Conservation (phyloP, 2,888 invertebrate species). For the Caenorhabditis plicata region DNA sequence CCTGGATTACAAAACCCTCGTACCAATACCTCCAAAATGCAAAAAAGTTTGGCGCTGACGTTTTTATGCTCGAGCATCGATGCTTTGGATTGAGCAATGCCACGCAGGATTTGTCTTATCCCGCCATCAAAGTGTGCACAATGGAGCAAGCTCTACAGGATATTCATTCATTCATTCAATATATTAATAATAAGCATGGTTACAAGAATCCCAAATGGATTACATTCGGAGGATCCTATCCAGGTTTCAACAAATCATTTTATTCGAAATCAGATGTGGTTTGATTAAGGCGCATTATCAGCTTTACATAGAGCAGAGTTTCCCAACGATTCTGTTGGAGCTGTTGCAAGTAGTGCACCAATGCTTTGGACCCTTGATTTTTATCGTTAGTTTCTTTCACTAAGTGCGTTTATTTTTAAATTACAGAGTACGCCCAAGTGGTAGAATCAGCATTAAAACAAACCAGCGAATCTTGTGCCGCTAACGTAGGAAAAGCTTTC, state of each 20-base stretch:
- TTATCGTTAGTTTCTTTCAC: slow-evolving; percentile 40
- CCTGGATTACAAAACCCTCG: slow-evolving; percentile 29
- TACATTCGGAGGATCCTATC: slow-evolving; percentile 93
- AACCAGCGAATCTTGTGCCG: slow-evolving; percentile 29
- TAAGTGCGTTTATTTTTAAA: not conserved
- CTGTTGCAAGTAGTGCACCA: slow-evolving; percentile 49
- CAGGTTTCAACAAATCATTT: too few species aligned
- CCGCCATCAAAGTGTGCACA: slow-evolving; percentile 79
- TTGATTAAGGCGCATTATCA: slow-evolving; percentile 40
- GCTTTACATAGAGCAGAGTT: slow-evolving; percentile 49
- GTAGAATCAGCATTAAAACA: slow-evolving; percentile 41
- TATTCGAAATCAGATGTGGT: not conserved
- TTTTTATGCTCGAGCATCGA: slow-evolving; percentile 57
- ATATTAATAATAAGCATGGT: slow-evolving; percentile 71
- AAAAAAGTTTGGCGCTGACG: slow-evolving; percentile 45
- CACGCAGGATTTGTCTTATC: slow-evolving; percentile 74
- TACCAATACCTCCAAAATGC: slow-evolving; percentile 45
- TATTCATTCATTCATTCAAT: slow-evolving; percentile 79
- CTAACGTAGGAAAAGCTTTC: slow-evolving; percentile 32
- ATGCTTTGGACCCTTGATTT: slow-evolving; percentile 46
- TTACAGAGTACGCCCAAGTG: slow-evolving; percentile 49
- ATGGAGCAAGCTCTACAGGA: slow-evolving; percentile 75
- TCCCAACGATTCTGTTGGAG: slow-evolving; percentile 47
- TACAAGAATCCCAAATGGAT: slow-evolving; percentile 76
- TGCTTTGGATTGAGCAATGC: slow-evolving; percentile 51